These are phyloP conservation scores for Pygoscelis antarcticus DNA, from an alignment of 2,113 vertebrate genomes.

Conservation along the genomic window DNA sequence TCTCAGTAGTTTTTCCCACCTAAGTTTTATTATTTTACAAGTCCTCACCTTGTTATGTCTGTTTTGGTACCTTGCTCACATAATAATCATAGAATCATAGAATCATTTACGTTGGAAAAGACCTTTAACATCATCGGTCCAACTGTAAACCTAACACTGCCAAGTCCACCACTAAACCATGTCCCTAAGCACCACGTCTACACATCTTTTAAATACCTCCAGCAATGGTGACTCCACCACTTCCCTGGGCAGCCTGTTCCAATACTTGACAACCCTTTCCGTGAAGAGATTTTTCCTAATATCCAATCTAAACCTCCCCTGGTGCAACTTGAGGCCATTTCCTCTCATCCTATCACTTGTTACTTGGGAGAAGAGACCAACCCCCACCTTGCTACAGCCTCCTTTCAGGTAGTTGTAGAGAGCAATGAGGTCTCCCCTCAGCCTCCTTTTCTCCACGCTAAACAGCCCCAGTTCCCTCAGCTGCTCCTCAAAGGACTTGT, in stretches of 20 bases:
- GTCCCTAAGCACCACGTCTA: neutral
- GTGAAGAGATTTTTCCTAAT: neutral
- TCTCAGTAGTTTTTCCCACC: neutral
- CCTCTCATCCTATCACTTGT: fast-evolving
- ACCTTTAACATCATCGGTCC: neutral
- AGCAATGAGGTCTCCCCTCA: neutral
- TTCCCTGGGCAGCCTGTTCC: neutral
- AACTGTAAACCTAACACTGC: neutral
- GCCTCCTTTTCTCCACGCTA: neutral
- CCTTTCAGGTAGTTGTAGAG: neutral
- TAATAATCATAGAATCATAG: neutral
- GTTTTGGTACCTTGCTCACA: neutral
- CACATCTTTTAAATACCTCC: neutral
- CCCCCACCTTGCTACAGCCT: neutral
- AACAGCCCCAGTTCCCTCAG: neutral
- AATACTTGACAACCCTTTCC: fast-evolving
- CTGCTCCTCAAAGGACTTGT: neutral
- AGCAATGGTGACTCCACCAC: neutral
- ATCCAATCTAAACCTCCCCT: neutral
- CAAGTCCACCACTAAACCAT: neutral
- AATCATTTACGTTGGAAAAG: neutral
- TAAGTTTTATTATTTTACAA: neutral
- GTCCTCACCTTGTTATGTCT: neutral
- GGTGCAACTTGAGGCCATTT: fast-evolving
- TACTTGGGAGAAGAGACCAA: neutral